Conservation (phyloP, 2,113 vertebrate species). For the Monopterus albus region DNA sequence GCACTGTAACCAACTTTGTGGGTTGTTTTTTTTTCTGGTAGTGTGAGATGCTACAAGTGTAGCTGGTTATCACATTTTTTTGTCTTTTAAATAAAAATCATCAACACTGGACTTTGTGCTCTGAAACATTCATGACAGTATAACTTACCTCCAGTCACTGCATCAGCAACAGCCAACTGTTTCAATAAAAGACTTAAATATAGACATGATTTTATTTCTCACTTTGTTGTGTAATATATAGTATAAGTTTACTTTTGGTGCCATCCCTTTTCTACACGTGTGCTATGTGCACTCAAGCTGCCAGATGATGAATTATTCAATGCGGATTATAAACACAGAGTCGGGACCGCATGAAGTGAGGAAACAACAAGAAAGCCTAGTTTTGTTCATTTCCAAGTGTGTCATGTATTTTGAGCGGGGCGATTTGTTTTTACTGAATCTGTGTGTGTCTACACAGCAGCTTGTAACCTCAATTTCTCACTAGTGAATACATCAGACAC, state of each 20-base stretch:
- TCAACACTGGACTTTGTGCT: not conserved
- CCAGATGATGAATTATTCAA: slow-evolving; percentile 65
- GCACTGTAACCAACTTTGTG: not conserved
- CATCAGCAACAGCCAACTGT: slow-evolving; percentile 26
- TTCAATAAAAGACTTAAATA: slow-evolving; percentile 5
- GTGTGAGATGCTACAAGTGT: not conserved
- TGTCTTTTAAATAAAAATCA: slow-evolving; percentile 17
- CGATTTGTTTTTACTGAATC: not conserved
- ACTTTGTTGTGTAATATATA: not conserved
- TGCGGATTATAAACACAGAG: slow-evolving; percentile 20
- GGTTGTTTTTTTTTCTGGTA: not conserved
- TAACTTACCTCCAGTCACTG: no score
- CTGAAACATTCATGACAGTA: not conserved
- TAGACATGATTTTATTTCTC: not conserved
- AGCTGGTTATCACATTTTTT: slow-evolving; percentile 11
- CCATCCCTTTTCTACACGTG: slow-evolving; percentile 4
- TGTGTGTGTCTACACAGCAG: no score
- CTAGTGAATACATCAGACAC: no score
- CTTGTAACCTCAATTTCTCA: no score
- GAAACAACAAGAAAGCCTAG: not conserved
- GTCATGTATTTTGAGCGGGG: not conserved
- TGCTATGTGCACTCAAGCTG: slow-evolving; percentile 27
- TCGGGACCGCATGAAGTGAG: slow-evolving; percentile 14
- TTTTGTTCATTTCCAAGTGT: slow-evolving; percentile 28
- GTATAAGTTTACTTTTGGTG: slow-evolving; percentile 22